These are phyloP conservation scores for Amphipoea lucens DNA, from an alignment of 2,888 invertebrate species.

Conservation along the genomic window DNA sequence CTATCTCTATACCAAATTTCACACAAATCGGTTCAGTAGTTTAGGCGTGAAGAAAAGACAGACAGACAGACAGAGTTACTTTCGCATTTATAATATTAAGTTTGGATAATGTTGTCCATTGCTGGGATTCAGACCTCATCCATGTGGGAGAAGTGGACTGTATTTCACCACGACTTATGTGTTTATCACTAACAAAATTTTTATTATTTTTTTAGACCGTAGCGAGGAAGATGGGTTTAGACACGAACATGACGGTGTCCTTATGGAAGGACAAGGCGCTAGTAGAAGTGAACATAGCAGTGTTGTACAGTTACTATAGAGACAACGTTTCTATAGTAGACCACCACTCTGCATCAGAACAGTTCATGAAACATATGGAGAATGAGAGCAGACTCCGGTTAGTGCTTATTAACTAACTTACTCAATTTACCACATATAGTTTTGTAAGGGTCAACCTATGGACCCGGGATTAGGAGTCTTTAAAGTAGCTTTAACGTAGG, in stretches of 20 bases:
- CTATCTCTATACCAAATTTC: too few species aligned
- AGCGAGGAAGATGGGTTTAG: slow-evolving; percentile 95
- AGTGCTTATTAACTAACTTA: slow-evolving; percentile 46
- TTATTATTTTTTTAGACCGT: slow-evolving; percentile 80
- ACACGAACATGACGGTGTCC: slow-evolving; percentile 95
- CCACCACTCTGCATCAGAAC: slow-evolving; percentile 98
- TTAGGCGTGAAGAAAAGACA: too few species aligned
- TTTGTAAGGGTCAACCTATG: background rate
- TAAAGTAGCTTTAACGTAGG: background rate
- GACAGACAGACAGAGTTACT: too few species aligned
- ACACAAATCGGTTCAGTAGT: too few species aligned
- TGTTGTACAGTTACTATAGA: slow-evolving; percentile 96
- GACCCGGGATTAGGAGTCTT: background rate
- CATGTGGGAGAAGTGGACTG: background rate
- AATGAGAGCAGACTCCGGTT: slow-evolving; percentile 95
- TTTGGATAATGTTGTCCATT: background rate
- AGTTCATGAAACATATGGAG: slow-evolving; percentile 98
- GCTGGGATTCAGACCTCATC: background rate
- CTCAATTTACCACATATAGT: background rate
- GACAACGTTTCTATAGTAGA: slow-evolving; percentile 97
- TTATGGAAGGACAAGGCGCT: slow-evolving; percentile 98
- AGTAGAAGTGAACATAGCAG: slow-evolving; percentile 97
- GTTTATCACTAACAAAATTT: background rate
- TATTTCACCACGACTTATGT: background rate
- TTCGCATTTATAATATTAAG: too few species aligned